These are phyloP conservation scores for Trichonephila clavata DNA, from an alignment of 1,140 invertebrate species.

Conservation along the genomic window DNA sequence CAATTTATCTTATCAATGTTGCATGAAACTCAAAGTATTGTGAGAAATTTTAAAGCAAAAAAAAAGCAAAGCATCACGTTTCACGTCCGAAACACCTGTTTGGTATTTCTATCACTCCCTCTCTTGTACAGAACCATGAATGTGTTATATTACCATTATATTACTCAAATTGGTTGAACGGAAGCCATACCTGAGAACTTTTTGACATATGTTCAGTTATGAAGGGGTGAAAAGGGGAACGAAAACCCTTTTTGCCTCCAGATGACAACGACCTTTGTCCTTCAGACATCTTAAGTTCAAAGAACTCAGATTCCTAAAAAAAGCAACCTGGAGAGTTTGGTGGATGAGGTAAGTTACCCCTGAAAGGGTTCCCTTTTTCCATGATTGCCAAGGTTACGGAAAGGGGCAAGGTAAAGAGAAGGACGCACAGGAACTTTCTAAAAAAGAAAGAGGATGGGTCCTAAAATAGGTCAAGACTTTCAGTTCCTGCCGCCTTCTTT, in stretches of 20 bases:
- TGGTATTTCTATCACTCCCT: neutral
- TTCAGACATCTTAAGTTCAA: constrained; percentile 66
- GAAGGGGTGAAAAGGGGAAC: neutral
- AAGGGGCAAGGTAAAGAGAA: constrained; percentile 43
- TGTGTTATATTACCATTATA: neutral
- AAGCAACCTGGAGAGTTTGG: constrained; percentile 9
- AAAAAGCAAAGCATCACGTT: neutral
- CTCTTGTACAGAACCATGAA: neutral
- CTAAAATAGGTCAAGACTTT: constrained; percentile 66
- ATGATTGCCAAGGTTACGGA: constrained; percentile 59
- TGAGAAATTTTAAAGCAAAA: neutral
- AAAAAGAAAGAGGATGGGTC: constrained; percentile 39
- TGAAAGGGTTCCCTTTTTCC: constrained; percentile 7
- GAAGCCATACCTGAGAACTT: constrained; percentile 17
- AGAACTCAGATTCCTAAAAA: constrained; percentile 59
- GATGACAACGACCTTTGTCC: constrained; percentile 58
- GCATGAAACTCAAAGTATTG: neutral
- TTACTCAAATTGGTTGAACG: neutral
- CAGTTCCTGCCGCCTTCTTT: constrained; percentile 23
- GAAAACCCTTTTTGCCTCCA: constrained; percentile 43
- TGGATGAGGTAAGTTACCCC: constrained; percentile 26
- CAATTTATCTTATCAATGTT: too few species aligned
- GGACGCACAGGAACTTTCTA: neutral
- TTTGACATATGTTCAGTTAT: neutral
- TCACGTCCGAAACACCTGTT: neutral